Evolutionary conservation across 2,113 vertebrate genomes (phyloP).

Genomic region (Calypte anna): DNA sequence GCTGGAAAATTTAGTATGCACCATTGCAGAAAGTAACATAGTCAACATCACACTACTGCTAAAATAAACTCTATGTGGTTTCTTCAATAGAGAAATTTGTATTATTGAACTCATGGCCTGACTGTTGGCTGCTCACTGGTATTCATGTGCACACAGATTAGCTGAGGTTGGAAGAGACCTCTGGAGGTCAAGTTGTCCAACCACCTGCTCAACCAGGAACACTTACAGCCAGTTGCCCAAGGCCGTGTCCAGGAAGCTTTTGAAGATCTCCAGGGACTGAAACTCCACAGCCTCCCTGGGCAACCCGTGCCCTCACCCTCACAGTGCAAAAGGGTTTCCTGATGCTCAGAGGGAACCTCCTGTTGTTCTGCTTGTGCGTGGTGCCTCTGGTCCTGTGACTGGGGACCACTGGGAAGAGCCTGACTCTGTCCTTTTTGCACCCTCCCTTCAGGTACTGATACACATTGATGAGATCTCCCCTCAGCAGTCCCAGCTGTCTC

Average conservation of each 20-base stretch:
- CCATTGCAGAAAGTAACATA: background rate
- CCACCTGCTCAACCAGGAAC: fast-evolving
- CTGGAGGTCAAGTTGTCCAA: background rate
- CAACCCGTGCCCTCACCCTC: too few relatives aligned
- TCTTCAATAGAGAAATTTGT: background rate
- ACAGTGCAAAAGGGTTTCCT: too few relatives aligned
- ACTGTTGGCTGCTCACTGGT: background rate
- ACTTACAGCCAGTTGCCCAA: background rate
- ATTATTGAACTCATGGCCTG: background rate
- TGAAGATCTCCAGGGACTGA: too few relatives aligned
- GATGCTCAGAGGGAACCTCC: too few relatives aligned
- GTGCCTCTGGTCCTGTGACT: too few relatives aligned
- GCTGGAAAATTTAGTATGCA: background rate
- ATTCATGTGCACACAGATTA: too few relatives aligned
- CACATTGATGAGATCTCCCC: fast-evolving
- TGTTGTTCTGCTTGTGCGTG: too few relatives aligned
- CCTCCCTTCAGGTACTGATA: background rate
- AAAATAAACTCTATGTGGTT: background rate
- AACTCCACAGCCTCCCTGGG: too few relatives aligned
- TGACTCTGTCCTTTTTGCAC: background rate
- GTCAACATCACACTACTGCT: background rate
- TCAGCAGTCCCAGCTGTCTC: background rate
- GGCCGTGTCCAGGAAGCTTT: background rate
- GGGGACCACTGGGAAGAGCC: background rate
- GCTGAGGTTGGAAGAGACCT: background rate